Base-by-base conservation (phyloP, 2,113 vertebrate species). In the Athene cunicularia region DNA sequence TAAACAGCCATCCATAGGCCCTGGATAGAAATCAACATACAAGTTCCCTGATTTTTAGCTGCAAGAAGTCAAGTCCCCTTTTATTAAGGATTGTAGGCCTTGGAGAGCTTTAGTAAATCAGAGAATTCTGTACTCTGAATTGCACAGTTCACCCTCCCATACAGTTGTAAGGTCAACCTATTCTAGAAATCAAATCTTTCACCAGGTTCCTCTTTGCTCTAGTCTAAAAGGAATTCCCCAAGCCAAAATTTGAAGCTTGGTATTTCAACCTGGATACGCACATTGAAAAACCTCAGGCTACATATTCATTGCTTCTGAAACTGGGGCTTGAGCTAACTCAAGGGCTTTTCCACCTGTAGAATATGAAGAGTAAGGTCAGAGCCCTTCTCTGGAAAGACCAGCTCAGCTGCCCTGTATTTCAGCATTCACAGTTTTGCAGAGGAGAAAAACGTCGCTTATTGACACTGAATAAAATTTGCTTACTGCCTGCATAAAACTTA, bases 81-180 rank as follows among this genome's bases (percentile, higher is more conserved):
- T 95, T 81, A 81, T 91, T 94, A 89, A 93, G 68, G 47, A 50
- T 19, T 45, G n/a, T 10, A 52, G 45, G 9, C 47, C 86, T 89
- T 35, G 35, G 84, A 81, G 47, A 71, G 23, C 50, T 84, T 71
- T 63, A 86, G 87, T 84, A 95, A 94, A 94, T 91, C 23, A 66
- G 56, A 37, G 20, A 52, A 81, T 86, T 91, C 84, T 77, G 47
- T 59, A 18, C 41, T 64, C 39, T 58, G 67, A 59, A 91, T 73
- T 28, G 30, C 15, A 50, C 32, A 62, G 77, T 56, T 91, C 81
- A 56, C 53, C 14, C 35, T 73, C 53, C 17, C 16, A 10, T 6
- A 43, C 9, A 24, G 18, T 55, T 17, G 8, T 39, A 55, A 49
- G 73, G 84, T 91, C 80, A 81, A 60, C 16, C 33, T 70, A 24